Percentiles rank a stretch among this genome's conserved stretches.
These are phyloP conservation scores for Bufotes viridis DNA, from an alignment of 2,797 vertebrate species.

Conservation along the genomic window DNA sequence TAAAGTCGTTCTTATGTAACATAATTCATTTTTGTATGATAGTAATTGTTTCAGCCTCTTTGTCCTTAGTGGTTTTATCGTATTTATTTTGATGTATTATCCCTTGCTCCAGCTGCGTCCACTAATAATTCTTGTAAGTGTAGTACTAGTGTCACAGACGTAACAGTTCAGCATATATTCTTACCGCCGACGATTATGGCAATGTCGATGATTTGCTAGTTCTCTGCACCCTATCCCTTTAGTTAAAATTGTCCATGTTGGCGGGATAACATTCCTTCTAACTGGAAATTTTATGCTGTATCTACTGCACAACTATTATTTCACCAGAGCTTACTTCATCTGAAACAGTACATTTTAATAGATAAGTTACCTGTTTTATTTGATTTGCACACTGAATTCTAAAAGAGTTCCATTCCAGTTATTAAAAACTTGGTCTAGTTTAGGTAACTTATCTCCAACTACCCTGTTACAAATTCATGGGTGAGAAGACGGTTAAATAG, in stretches of 20 bases:
- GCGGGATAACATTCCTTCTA: background rate
- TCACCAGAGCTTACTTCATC: background rate
- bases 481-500: background rate
- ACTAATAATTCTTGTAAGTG: constrained; percentile 38
- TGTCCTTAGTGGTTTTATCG: constrained; percentile 47
- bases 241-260: background rate
- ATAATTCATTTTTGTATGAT: constrained; percentile 46
- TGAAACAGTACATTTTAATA: background rate
- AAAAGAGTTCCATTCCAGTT: background rate
- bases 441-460: background rate
- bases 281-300: background rate
- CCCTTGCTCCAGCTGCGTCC: background rate
- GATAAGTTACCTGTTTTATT: background rate
- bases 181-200: constrained; percentile 28
- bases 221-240: background rate
- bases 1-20: constrained; percentile 26
- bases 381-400: background rate
- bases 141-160: constrained; percentile 22
- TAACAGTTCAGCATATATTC: constrained; percentile 28
- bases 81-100: constrained; percentile 44
- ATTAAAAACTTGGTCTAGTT: background rate
- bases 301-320: background rate
- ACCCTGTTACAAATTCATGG: background rate
- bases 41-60: constrained; percentile 46
- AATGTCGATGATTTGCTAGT: constrained; percentile 23